Percentiles rank a stretch among this genome's conserved stretches.
These are phyloP conservation scores for Spilosoma lubricipeda DNA, from an alignment of 2,888 invertebrate genomes.

Conservation along the genomic window DNA sequence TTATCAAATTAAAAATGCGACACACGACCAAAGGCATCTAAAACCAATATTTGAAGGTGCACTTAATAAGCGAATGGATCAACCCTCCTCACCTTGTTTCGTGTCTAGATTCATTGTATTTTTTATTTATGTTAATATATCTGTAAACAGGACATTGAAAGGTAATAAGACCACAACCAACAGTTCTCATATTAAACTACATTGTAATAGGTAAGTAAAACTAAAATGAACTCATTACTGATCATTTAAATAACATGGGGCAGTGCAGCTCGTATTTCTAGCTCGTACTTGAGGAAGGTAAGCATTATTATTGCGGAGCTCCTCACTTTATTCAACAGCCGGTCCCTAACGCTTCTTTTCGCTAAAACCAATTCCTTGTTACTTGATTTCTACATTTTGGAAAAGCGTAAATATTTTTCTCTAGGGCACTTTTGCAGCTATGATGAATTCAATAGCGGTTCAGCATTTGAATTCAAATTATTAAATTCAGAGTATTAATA, in stretches of 20 bases:
- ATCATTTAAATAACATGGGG: conserved; percentile 52
- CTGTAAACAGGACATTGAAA: no score
- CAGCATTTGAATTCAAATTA: conserved; percentile 68
- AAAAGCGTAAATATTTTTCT: conserved; percentile 86
- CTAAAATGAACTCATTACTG: conserved; percentile 31
- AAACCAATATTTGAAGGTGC: not conserved
- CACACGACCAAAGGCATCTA: not conserved
- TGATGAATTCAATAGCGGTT: conserved; percentile 78
- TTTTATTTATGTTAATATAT: not conserved
- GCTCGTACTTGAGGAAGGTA: conserved; percentile 73
- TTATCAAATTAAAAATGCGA: not conserved
- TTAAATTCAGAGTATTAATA: conserved; percentile 65
- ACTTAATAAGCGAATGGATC: no score
- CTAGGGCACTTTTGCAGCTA: conserved; percentile 78
- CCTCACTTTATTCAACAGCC: conserved; percentile 79
- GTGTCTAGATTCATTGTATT: not conserved
- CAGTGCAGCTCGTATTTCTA: conserved; percentile 64
- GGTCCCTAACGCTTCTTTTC: conserved; percentile 75
- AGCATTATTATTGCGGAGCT: conserved; percentile 75
- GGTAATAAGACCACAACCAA: not conserved
- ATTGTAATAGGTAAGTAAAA: conserved; percentile 24
- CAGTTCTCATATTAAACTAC: not conserved
- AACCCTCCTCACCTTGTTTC: not conserved
- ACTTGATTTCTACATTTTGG: conserved; percentile 86
- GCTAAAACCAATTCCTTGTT: conserved; percentile 86